Evolutionary conservation across 2,797 vertebrate genomes (phyloP).

Genomic region (Microtus californicus): DNA sequence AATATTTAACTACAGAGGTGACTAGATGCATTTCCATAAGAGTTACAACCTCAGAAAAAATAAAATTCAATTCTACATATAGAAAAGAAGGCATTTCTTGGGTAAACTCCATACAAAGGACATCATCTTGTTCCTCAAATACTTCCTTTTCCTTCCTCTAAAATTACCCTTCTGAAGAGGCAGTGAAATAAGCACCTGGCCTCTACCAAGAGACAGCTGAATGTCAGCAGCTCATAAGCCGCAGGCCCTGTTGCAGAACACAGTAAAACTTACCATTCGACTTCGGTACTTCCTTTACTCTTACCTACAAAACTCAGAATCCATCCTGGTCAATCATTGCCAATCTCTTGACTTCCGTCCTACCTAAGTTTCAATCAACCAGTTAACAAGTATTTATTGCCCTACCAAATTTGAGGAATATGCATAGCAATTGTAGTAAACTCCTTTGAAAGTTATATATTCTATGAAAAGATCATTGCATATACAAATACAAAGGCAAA

Average conservation of each 20-base stretch:
- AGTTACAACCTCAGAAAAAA: slow-evolving; percentile 17
- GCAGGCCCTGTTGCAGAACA: neutral
- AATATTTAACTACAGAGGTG: slow-evolving; percentile 41
- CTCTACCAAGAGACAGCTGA: slow-evolving; percentile 50
- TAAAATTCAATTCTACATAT: neutral
- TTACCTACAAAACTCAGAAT: slow-evolving; percentile 67
- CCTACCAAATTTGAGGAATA: slow-evolving; percentile 59
- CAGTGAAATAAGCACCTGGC: neutral
- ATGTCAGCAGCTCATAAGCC: neutral
- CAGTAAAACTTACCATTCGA: slow-evolving; percentile 55
- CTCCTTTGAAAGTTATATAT: slow-evolving; percentile 8
- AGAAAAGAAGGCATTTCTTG: neutral
- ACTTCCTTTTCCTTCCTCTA: neutral
- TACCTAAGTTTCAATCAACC: slow-evolving; percentile 73
- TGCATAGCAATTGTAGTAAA: slow-evolving; percentile 21
- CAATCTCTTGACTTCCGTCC: slow-evolving; percentile 71
- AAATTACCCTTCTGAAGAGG: slow-evolving; percentile 33
- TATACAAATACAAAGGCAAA: slow-evolving; percentile 17
- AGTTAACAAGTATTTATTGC: slow-evolving; percentile 76
- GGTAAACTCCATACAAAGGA: neutral
- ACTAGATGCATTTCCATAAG: slow-evolving; percentile 43
- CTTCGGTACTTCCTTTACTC: slow-evolving; percentile 59
- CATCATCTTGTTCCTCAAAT: slow-evolving; percentile 5
- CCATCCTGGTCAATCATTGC: slow-evolving; percentile 79
- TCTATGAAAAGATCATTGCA: slow-evolving; percentile 34